A percentile compares a stretch with the other conserved stretches of the same genome.
phyloP scores from a whole-genome alignment of 1,140 invertebrate genomes.

The Dendroctonus ponderosae region DNA sequence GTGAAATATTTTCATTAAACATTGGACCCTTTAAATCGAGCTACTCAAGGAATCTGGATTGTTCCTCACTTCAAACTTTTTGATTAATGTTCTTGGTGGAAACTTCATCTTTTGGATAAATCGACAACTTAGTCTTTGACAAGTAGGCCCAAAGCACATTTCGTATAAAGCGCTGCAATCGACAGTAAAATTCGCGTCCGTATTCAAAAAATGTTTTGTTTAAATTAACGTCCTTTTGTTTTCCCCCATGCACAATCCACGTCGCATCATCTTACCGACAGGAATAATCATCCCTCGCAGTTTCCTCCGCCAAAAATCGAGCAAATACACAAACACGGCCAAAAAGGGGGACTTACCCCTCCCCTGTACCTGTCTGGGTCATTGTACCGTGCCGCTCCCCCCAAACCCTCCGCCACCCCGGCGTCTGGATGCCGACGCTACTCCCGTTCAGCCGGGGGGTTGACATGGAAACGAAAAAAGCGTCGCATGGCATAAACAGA shows the following conservation, averaged over 20 bases:
- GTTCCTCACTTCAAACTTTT: too few relatives aligned
- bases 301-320: constrained; percentile 1
- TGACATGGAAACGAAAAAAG: constrained; percentile 23
- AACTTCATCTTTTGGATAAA: too few relatives aligned
- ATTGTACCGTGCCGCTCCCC: constrained; percentile 23
- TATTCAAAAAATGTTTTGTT: neutral
- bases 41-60: too few relatives aligned
- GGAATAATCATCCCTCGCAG: constrained; percentile 2
- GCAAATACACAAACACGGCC: neutral
- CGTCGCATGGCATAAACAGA: neutral
- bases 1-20: too few relatives aligned
- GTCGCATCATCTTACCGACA: neutral
- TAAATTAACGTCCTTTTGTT: neutral
- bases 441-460: constrained; percentile 3
- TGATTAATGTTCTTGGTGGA: too few relatives aligned
- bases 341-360: constrained; percentile 6
- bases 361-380: constrained; percentile 28
- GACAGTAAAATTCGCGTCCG: too few relatives aligned
- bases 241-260: too few relatives aligned
- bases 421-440: constrained; percentile 32
- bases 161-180: too few relatives aligned
- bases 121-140: too few relatives aligned
- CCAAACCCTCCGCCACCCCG: constrained; percentile 8
- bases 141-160: too few relatives aligned
- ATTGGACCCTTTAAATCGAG: too few relatives aligned